Percentiles rank a stretch among this genome's conserved stretches.
These are phyloP conservation scores for Crocallis elinguaria DNA, from an alignment of 2,888 invertebrate species.

Conservation along the genomic window DNA sequence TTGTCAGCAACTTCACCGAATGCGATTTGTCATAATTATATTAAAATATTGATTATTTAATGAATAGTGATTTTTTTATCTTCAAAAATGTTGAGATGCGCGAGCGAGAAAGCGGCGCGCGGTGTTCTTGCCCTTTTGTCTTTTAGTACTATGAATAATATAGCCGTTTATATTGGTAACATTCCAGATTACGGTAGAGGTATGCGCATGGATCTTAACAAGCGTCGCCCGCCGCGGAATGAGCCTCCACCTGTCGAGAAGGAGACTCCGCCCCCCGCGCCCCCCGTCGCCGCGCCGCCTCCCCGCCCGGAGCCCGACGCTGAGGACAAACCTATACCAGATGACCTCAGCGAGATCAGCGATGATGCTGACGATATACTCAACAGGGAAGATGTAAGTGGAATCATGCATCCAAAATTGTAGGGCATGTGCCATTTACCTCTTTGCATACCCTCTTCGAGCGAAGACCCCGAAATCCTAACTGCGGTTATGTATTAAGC, in stretches of 20 bases:
- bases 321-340: conserved; percentile 84
- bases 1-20: too few species aligned
- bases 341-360: conserved; percentile 94
- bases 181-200: conserved; percentile 72
- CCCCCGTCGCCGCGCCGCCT: conserved; percentile 64
- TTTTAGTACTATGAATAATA: too few species aligned
- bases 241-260: conserved; percentile 64
- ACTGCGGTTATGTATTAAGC: too few species aligned
- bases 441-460: too few species aligned
- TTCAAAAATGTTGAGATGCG: too few species aligned
- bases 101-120: too few species aligned
- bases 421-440: too few species aligned
- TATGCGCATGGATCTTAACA: conserved; percentile 71
- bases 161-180: background rate
- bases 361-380: conserved; percentile 95
- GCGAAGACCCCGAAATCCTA: too few species aligned
- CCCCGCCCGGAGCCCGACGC: conserved; percentile 71
- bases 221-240: conserved; percentile 67
- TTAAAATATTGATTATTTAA: too few species aligned
- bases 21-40: too few species aligned
- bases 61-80: too few species aligned
- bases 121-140: too few species aligned
- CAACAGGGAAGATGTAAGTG: conserved; percentile 89
- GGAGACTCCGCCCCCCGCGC: conserved; percentile 63
- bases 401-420: background rate